Percentiles rank a stretch among this genome's conserved stretches.
These are phyloP conservation scores for Plebejus melissa DNA, from an alignment of 2,888 invertebrate species.

Conservation along the genomic window DNA sequence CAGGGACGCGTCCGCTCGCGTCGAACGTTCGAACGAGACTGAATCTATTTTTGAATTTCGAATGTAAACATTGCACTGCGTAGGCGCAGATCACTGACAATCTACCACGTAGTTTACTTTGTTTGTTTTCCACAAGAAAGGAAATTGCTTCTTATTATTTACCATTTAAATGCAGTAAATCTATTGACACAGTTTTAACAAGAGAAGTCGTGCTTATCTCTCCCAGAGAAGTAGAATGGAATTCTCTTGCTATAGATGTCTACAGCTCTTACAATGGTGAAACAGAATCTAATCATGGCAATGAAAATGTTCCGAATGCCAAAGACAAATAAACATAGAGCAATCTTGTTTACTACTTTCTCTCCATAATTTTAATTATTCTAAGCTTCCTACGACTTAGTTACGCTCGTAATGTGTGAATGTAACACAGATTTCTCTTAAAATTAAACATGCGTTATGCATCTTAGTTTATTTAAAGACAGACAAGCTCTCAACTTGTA, in stretches of 20 bases:
- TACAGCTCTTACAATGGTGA: background rate
- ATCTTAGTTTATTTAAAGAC: background rate
- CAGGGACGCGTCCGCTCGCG: slow-evolving; percentile 47
- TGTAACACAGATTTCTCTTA: slow-evolving; percentile 16
- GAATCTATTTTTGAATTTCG: slow-evolving; percentile 49
- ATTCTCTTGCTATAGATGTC: background rate
- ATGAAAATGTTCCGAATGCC: background rate
- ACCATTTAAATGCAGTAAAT: background rate
- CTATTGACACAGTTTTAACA: background rate
- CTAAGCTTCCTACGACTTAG: background rate
- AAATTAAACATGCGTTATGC: slow-evolving; percentile 5
- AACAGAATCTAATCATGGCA: background rate
- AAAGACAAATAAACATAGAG: background rate
- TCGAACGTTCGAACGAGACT: slow-evolving; percentile 51
- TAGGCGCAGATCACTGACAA: slow-evolving; percentile 38
- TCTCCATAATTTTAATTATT: slow-evolving; percentile 5
- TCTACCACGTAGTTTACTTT: slow-evolving; percentile 34
- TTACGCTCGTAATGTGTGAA: background rate
- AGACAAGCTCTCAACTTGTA: background rate
- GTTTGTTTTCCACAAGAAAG: slow-evolving; percentile 26
- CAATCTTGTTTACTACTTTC: background rate
- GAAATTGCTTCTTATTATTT: background rate
- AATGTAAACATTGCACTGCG: slow-evolving; percentile 48
- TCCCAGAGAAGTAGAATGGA: background rate
- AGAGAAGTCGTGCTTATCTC: background rate